Percentiles rank a stretch among this genome's conserved stretches.
phyloP scores from a whole-genome alignment of 2,113 vertebrate species.

The Micronycteris hirsuta region DNA sequence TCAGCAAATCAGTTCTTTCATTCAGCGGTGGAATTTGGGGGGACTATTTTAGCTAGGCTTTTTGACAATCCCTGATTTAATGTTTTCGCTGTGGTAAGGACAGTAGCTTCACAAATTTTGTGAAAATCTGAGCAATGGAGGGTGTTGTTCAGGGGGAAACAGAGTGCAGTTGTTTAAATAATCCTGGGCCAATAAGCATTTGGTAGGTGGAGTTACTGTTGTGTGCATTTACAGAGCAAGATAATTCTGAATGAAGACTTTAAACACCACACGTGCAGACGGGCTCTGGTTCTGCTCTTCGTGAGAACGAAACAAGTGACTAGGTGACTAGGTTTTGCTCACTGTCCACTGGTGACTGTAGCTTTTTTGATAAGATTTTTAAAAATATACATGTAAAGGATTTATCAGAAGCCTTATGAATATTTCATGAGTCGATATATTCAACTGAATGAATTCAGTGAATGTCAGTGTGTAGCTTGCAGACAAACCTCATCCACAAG shows the following conservation, averaged over 20 bases:
- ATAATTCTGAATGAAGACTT: slow-evolving; percentile 81
- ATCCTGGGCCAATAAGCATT: slow-evolving; percentile 82
- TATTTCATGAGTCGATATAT: slow-evolving; percentile 83
- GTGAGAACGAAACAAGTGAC: slow-evolving; percentile 9
- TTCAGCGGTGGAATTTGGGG: slow-evolving; percentile 28
- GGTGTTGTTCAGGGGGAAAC: slow-evolving; percentile 11
- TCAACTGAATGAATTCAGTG: slow-evolving; percentile 83
- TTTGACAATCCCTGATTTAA: background rate
- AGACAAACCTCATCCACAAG: slow-evolving; percentile 78
- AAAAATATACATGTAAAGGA: slow-evolving; percentile 70
- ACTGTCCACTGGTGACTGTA: background rate
- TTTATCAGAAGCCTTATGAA: slow-evolving; percentile 76
- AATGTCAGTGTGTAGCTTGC: slow-evolving; percentile 81
- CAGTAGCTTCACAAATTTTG: background rate
- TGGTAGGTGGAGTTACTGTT: slow-evolving; percentile 82
- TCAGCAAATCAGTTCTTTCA: slow-evolving; percentile 48
- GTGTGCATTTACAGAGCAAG: slow-evolving; percentile 75
- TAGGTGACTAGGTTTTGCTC: background rate
- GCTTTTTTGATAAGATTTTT: background rate
- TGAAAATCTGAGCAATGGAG: background rate
- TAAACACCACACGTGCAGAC: slow-evolving; percentile 33
- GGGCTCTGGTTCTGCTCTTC: slow-evolving; percentile 40
- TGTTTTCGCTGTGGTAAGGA: background rate
- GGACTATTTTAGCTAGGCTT: slow-evolving; percentile 3
- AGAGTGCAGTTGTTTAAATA: slow-evolving; percentile 66